Conservation (phyloP, 2,888 invertebrate genomes). For the Ypsolopha sequella region DNA sequence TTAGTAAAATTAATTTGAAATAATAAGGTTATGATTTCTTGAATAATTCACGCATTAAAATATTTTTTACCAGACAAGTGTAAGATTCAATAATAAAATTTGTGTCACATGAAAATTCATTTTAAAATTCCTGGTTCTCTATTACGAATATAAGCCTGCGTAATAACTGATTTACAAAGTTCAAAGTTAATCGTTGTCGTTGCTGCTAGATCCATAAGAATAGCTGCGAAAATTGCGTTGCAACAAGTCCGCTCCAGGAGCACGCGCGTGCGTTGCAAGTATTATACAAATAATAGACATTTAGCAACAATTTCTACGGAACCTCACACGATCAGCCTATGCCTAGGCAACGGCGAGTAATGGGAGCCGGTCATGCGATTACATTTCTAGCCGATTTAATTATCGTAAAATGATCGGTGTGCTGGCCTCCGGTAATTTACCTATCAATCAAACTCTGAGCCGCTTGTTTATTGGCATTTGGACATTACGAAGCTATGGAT, state of each 20-base stretch:
- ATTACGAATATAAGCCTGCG: too few species aligned
- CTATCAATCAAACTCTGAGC: slow-evolving; percentile 61
- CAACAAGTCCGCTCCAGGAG: slow-evolving; percentile 28
- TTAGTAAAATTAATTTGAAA: too few species aligned
- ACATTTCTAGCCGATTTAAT: slow-evolving; percentile 67
- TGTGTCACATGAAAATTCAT: too few species aligned
- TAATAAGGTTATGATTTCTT: too few species aligned
- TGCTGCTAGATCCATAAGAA: background rate
- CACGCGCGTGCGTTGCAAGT: slow-evolving; percentile 50
- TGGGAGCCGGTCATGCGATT: slow-evolving; percentile 69
- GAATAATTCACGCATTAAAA: too few species aligned
- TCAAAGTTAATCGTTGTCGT: background rate
- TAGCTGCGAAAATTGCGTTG: background rate
- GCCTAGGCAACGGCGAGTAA: slow-evolving; percentile 59
- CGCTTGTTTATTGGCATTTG: slow-evolving; percentile 33
- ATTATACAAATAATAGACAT: slow-evolving; percentile 58
- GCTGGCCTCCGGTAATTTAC: slow-evolving; percentile 64
- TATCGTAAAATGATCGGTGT: slow-evolving; percentile 65
- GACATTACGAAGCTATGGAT: slow-evolving; percentile 28
- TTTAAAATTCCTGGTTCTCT: too few species aligned
- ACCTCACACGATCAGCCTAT: slow-evolving; percentile 57
- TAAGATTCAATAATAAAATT: too few species aligned
- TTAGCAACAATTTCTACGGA: slow-evolving; percentile 46
- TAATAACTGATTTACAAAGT: too few species aligned
- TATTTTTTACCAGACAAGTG: too few species aligned